Evolutionary conservation across 2,113 vertebrate genomes (phyloP).

Genomic region (Irena cyanogastra): DNA sequence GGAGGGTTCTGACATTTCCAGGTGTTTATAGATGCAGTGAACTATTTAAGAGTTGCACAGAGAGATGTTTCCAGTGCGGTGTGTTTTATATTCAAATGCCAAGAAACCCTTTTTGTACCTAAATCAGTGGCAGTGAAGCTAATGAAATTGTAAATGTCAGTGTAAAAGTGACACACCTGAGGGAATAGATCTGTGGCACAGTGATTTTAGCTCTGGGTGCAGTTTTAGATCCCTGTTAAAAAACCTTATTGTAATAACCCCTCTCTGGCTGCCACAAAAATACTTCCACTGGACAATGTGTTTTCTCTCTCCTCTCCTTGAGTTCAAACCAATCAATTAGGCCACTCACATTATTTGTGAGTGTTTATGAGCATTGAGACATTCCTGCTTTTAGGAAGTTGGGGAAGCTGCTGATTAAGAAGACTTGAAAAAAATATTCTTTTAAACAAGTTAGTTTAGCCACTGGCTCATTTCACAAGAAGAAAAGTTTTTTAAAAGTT

Average conservation of each 20-base stretch:
- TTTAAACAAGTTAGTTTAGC: neutral
- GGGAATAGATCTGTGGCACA: neutral
- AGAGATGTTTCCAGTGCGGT: accelerated
- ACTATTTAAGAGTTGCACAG: neutral
- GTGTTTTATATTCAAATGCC: neutral
- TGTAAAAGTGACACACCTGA: neutral
- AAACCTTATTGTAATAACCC: neutral
- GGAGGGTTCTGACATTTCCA: neutral
- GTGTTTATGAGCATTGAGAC: neutral
- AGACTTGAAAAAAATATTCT: neutral
- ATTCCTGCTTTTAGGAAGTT: neutral
- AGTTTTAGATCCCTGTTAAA: neutral
- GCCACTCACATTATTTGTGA: neutral
- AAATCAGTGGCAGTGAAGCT: neutral
- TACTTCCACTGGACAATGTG: accelerated
- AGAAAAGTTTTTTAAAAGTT: neutral
- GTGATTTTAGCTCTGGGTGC: neutral
- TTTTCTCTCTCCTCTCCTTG: neutral
- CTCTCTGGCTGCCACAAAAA: neutral
- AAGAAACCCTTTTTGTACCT: neutral
- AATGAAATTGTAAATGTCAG: neutral
- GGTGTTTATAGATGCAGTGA: neutral
- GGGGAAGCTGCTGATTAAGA: neutral
- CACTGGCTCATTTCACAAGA: neutral
- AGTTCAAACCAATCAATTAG: neutral